A percentile compares a stretch with the other conserved stretches of the same genome.
phyloP scores from a whole-genome alignment of 2,888 invertebrate genomes.

The Apodemia hepburni region DNA sequence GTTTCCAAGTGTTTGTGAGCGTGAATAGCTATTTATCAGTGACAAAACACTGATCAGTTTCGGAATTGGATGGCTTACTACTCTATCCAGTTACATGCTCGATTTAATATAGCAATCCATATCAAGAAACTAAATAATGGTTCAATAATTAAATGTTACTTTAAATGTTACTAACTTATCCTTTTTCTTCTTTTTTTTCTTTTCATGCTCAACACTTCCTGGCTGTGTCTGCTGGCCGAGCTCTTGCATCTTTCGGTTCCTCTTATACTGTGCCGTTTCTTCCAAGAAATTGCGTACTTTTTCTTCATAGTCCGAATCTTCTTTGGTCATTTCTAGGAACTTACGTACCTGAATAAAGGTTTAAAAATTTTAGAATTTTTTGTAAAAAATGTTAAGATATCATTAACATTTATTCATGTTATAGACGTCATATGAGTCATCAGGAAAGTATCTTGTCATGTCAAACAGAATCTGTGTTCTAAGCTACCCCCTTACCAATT shows the following conservation, averaged over 20 bases:
- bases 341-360: constrained; percentile 76
- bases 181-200: constrained; percentile 77
- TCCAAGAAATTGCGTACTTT: constrained; percentile 93
- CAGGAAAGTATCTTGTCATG: too few species aligned
- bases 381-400: too few species aligned
- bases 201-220: constrained; percentile 59
- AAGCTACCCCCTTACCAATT: too few species aligned
- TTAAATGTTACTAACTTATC: constrained; percentile 61
- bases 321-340: constrained; percentile 89
- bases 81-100: too few species aligned
- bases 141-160: background rate
- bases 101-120: too few species aligned
- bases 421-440: too few species aligned
- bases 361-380: background rate
- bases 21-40: too few species aligned
- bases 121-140: constrained; percentile 28
- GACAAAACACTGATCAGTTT: too few species aligned
- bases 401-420: too few species aligned
- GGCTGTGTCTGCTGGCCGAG: constrained; percentile 79
- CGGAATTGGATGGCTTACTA: too few species aligned
- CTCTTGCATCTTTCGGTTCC: constrained; percentile 84
- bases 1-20: too few species aligned
- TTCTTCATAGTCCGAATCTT: constrained; percentile 92
- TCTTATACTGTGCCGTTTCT: constrained; percentile 90
- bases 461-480: too few species aligned